Base-by-base conservation (phyloP, 2,888 invertebrate genomes). In the Willowsia nigromaculata region DNA sequence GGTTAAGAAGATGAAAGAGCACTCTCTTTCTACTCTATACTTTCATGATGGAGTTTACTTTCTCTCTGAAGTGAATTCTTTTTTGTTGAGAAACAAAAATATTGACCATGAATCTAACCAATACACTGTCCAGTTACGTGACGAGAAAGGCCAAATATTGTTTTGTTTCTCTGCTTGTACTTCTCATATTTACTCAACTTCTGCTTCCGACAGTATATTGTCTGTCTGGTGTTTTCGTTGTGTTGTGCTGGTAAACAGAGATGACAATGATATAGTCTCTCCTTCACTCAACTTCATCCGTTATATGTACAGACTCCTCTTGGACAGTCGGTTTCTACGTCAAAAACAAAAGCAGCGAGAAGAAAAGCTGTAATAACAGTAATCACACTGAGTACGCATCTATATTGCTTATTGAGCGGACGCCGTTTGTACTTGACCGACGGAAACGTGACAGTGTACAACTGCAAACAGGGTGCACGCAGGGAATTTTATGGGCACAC, bases 101-200 rank as follows among this genome's bases (percentile, higher is more conserved):
- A 86, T 86, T 86, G 86, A 86, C 86, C 86, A 86, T 86, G 78
- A 86, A 78, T 65, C 86, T 37, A 86, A 80, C 68, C 86, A 68
- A 86, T 86, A 86, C 53, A 86, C 65, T 86, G 80, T 40, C 86
- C 53, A 62, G 37, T 22, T 53, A 86, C 86, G 86, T 86, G 86
- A 86, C 80, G 33, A 68, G 86, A 86, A 86, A 80, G 65, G 18
- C 25, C 15, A 80, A 86, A 68, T 80, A 80, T 78, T 76, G 47
- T 37, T 30, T 78, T 25, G 30, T 43, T 56, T 33, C 9, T 56
- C 25, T n/a, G n/a, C n/a, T 37, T 9, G 6, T 40, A 15, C 33
- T 37, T 27, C 47, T 22, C 30, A 53, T 76, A 76, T 76, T 50
- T 53, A 76, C 76, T 76, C 76, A 53, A 76, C 50, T 30, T 76